Base-by-base conservation (phyloP, 2,888 invertebrate species). In the Sceliomorpha sp. region DNA sequence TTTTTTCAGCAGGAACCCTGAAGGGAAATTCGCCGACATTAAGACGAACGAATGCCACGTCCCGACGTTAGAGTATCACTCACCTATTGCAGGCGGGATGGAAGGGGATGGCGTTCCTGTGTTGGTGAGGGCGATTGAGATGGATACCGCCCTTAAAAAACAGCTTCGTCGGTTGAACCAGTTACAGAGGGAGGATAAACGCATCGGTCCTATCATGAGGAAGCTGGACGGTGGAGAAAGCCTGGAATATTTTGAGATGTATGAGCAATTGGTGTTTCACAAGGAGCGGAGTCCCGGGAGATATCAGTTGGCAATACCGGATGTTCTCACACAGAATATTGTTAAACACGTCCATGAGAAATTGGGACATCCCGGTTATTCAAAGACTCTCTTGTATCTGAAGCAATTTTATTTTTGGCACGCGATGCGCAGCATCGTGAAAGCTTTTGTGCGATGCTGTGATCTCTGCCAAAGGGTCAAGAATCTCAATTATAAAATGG, bases 381-480 rank as follows among this genome's bases (percentile, higher is more conserved):
- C 14, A 10, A 74, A 74, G 37, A 67, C 69, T 0, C 9, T 47
- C 1, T 10, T n/a, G 2, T 62, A 74, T 40, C 6, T 74, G 2
- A 37, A 50, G 5, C 12, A 34, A 17, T 72, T 53, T 37, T 74
- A 64, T 42, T 69, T 53, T 48, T 74, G 71, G 62, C 36, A 12
- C 7, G 36, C 36, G 2, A 64, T 73, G 64, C n/a, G 14, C 9
- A 9, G 1, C 3, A 34, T 5, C n/a, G 48, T 59, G 0, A 74
- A 69, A 12, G n/a, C 1, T 24, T 70, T 27, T n/a, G 12, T 56
- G 0, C 1, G 7, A 1, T 4, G 14, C 0, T 70, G 68, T 13
- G 70, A 72, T 9, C 8, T 51, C 2, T 51, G 51, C 8, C 44
- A 55, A 15, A 13, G 36, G 12, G 26, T 44, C 0, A 55, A 55